These are phyloP conservation scores for Nycticorax nycticorax DNA, from an alignment of 2,113 vertebrate genomes.

Conservation along the genomic window DNA sequence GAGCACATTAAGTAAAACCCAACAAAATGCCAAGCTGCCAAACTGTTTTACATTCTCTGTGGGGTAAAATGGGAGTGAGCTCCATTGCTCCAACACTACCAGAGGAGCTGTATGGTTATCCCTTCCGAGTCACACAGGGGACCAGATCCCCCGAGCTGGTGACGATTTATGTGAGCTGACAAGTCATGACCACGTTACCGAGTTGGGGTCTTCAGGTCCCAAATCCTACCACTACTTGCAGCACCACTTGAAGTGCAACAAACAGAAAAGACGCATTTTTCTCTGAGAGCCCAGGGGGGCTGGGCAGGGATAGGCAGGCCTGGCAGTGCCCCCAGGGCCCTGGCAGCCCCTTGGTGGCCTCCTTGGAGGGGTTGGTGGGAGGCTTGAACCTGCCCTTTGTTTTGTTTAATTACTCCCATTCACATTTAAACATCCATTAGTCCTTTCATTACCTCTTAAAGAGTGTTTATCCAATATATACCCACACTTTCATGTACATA, in stretches of 20 bases:
- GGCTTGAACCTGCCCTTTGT: background rate
- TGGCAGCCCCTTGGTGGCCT: background rate
- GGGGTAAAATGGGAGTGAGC: background rate
- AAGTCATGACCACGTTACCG: accelerated
- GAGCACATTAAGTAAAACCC: background rate
- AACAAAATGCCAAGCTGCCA: background rate
- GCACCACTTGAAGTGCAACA: background rate
- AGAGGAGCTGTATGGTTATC: background rate
- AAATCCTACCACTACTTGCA: background rate
- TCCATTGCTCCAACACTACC: background rate
- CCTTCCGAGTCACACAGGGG: background rate
- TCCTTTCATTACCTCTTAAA: background rate
- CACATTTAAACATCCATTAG: background rate
- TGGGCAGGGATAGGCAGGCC: background rate
- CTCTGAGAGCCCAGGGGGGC: background rate
- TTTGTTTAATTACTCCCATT: background rate
- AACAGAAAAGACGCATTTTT: background rate
- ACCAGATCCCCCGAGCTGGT: accelerated
- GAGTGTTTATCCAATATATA: background rate
- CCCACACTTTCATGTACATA: background rate
- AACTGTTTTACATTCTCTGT: background rate
- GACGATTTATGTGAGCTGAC: background rate
- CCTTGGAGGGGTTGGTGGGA: background rate
- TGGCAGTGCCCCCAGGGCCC: background rate
- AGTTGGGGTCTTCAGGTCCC: background rate